A percentile compares a stretch with the other conserved stretches of the same genome.
phyloP scores from a whole-genome alignment of 2,888 invertebrate species.

The Poecilus cupreus region DNA sequence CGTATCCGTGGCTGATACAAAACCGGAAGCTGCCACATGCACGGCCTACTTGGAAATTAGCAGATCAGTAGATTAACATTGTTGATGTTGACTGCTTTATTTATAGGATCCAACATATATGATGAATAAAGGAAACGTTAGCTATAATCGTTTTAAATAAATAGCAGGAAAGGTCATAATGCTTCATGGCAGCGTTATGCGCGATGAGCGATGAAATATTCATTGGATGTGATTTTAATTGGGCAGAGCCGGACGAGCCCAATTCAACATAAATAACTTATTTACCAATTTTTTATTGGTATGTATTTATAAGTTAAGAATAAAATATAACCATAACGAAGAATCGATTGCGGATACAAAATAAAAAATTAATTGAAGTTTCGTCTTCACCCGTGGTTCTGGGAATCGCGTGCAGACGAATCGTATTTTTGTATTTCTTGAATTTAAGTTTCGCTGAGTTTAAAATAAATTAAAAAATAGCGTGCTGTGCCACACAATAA shows the following conservation, averaged over 20 bases:
- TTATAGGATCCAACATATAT: too few species aligned
- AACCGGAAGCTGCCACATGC: too few species aligned
- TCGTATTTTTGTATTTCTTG: constrained; percentile 15
- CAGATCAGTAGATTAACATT: too few species aligned
- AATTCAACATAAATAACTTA: too few species aligned
- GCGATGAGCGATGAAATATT: constrained; percentile 19
- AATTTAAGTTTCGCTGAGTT: constrained; percentile 4
- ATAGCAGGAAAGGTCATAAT: not conserved
- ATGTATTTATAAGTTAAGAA: too few species aligned
- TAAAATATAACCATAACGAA: too few species aligned
- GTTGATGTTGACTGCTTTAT: too few species aligned
- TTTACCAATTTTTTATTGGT: too few species aligned
- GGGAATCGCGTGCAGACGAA: not conserved
- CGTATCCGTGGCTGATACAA: too few species aligned
- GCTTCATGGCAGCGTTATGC: not conserved
- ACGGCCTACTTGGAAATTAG: too few species aligned
- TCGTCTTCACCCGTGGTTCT: too few species aligned
- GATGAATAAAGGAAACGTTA: not conserved
- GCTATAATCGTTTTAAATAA: constrained; percentile 10
- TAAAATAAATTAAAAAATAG: constrained; percentile 38
- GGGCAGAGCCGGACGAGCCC: not conserved
- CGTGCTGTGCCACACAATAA: not conserved
- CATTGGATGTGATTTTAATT: not conserved
- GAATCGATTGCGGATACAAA: too few species aligned
- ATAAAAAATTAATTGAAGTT: constrained; percentile 21